These are phyloP conservation scores for Mamestra configurata DNA, from an alignment of 1,140 invertebrate genomes.

Conservation along the genomic window DNA sequence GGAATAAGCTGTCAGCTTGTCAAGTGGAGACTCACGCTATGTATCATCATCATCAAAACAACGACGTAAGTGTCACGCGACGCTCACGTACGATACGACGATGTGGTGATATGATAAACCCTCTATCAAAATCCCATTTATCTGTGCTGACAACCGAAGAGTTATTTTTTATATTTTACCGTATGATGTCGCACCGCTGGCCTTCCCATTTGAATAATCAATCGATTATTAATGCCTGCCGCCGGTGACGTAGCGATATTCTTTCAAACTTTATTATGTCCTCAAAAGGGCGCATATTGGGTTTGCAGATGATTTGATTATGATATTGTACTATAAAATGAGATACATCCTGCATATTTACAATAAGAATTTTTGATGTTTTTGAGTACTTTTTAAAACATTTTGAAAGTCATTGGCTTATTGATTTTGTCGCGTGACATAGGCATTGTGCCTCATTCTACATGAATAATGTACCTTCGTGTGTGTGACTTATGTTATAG, in stretches of 20 bases:
- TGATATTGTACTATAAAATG: constrained; percentile 87
- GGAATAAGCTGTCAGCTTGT: too few species aligned
- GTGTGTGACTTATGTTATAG: too few species aligned
- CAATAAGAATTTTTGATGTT: neutral
- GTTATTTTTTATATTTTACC: constrained; percentile 47
- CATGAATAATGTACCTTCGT: too few species aligned
- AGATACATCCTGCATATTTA: constrained; percentile 35
- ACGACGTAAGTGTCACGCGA: neutral
- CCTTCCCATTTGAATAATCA: constrained; percentile 74
- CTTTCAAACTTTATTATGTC: constrained; percentile 89
- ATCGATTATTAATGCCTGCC: constrained; percentile 90
- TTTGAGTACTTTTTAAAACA: neutral
- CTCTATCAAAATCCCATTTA: constrained; percentile 60
- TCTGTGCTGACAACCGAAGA: constrained; percentile 48
- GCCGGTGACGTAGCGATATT: constrained; percentile 88
- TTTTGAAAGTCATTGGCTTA: constrained; percentile 9
- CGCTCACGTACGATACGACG: neutral
- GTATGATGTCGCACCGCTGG: constrained; percentile 39
- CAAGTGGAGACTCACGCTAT: too few species aligned
- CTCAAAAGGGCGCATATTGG: constrained; percentile 82
- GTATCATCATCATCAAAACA: neutral
- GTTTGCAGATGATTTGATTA: constrained; percentile 87
- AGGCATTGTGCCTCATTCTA: too few species aligned
- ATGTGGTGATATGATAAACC: constrained; percentile 54
- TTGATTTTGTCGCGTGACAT: constrained; percentile 6